Percentiles rank a stretch among this genome's conserved stretches.
Evolutionary conservation across 2,797 vertebrate species (phyloP).

Genomic region (Rallus crepitans): DNA sequence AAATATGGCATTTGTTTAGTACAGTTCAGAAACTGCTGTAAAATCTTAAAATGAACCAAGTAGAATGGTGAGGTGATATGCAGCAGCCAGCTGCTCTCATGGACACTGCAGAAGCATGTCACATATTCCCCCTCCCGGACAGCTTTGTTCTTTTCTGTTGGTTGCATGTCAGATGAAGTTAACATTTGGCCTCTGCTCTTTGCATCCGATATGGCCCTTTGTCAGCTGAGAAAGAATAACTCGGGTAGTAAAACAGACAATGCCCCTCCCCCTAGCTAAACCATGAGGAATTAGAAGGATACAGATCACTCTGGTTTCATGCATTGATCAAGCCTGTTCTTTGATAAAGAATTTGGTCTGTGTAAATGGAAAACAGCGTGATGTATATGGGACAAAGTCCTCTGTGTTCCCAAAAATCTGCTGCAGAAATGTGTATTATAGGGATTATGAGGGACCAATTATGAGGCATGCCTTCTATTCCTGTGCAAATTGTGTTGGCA

Average conservation of each 20-base stretch:
- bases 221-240: neutral
- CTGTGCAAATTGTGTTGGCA: neutral
- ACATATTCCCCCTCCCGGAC: neutral
- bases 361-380: neutral
- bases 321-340: neutral
- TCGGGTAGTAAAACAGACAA: neutral
- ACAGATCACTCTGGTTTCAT: neutral
- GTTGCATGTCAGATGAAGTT: neutral
- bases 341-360: neutral
- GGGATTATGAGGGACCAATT: neutral
- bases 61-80: neutral
- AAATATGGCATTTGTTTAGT: neutral
- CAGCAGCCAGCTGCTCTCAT: neutral
- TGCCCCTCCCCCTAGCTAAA: neutral
- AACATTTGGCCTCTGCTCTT: neutral
- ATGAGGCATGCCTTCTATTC: neutral
- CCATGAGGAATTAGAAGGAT: neutral
- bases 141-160: neutral
- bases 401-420: neutral
- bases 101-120: neutral
- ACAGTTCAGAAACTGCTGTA: neutral
- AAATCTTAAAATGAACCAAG: neutral
- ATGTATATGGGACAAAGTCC: neutral
- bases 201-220: neutral
- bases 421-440: neutral